phyloP scores from a whole-genome alignment of 35 echinoderm and acorn worm genomes.

The Hemicentrotus pulcherrimus region DNA sequence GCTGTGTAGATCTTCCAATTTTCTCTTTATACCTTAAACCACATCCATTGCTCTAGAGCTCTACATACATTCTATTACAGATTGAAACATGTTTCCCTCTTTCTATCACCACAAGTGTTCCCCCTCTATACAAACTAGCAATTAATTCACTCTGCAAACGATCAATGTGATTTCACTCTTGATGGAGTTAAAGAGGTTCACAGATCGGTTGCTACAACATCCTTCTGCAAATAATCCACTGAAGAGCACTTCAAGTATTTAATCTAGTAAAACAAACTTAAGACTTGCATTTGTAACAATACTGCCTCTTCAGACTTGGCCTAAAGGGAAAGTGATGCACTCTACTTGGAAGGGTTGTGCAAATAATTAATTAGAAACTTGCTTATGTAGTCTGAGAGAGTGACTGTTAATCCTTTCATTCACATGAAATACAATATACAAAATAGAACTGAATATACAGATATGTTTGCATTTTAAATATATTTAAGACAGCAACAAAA shows the following conservation, averaged over 20 bases:
- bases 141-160: neutral
- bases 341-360: neutral
- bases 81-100: neutral
- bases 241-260: neutral
- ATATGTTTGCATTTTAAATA: too few species aligned
- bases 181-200: neutral
- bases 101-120: neutral
- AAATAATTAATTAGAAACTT: neutral
- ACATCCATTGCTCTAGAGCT: too few species aligned
- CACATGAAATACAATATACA: too few species aligned
- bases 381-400: too few species aligned
- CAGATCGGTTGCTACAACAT: slow-evolving; percentile 10
- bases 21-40: neutral
- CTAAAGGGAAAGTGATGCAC: neutral
- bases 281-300: neutral
- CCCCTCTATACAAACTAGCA: neutral
- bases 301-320: neutral
- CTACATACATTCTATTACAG: neutral
- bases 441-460: too few species aligned
- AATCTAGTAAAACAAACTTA: slow-evolving; percentile 6
- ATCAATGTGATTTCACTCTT: neutral
- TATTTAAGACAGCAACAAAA: too few species aligned
- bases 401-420: too few species aligned
- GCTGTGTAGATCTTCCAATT: neutral
- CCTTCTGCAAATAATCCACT: neutral